These are phyloP conservation scores for Megalopta genalis DNA, from an alignment of 1,140 invertebrate genomes.

Conservation along the genomic window DNA sequence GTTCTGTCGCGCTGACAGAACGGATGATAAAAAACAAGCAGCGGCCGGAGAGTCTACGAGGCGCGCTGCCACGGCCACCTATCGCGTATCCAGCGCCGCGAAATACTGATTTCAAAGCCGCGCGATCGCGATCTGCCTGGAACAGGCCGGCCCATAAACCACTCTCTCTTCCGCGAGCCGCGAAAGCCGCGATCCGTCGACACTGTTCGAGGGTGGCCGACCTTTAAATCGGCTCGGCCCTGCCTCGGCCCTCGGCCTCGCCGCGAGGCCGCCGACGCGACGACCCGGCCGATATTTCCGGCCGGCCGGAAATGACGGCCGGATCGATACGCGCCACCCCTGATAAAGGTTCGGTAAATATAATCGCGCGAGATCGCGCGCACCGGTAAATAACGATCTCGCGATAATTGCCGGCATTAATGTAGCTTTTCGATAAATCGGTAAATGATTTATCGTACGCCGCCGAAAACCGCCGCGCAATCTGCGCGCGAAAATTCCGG, in stretches of 20 bases:
- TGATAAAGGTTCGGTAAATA: background rate
- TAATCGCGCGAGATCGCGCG: background rate
- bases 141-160: background rate
- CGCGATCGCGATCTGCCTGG: conserved; percentile 26
- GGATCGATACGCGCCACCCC: no score
- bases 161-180: background rate
- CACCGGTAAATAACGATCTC: background rate
- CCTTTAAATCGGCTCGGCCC: background rate
- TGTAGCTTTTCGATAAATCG: background rate
- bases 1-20: conserved; percentile 44
- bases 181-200: background rate
- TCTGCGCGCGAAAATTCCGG: background rate
- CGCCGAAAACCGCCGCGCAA: background rate
- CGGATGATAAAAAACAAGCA: conserved; percentile 45
- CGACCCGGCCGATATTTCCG: background rate
- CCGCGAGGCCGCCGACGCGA: background rate
- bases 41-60: background rate
- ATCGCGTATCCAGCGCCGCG: conserved; percentile 2
- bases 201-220: background rate
- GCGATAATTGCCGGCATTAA: background rate
- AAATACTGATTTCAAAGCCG: conserved; percentile 50
- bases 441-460: background rate
- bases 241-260: background rate
- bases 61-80: background rate
- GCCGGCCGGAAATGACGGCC: background rate